Percentiles rank a stretch among this genome's conserved stretches.
These are phyloP conservation scores for Melanostigma gelatinosum DNA, from an alignment of 2,113 vertebrate genomes.

Conservation along the genomic window DNA sequence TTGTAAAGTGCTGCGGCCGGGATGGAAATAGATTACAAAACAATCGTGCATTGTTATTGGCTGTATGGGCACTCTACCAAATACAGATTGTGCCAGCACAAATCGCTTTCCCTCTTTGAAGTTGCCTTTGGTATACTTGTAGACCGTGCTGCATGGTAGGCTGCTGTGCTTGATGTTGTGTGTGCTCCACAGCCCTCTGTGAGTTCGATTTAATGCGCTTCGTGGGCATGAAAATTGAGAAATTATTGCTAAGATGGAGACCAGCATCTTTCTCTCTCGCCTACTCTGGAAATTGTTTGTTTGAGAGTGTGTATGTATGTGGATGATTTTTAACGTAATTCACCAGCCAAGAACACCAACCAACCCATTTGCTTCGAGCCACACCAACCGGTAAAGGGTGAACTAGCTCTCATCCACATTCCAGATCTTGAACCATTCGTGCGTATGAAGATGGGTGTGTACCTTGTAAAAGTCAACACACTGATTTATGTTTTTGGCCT, in stretches of 20 bases:
- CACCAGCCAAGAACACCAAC: conserved; percentile 13
- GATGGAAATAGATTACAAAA: conserved; percentile 56
- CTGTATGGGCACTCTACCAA: conserved; percentile 37
- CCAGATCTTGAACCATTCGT: conserved; percentile 27
- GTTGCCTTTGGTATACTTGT: conserved; percentile 41
- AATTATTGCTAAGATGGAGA: conserved; percentile 30
- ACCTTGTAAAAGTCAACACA: conserved; percentile 61
- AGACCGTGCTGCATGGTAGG: conserved; percentile 49
- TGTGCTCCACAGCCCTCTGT: conserved; percentile 21
- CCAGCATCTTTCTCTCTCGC: not conserved
- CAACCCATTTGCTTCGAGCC: conserved; percentile 5
- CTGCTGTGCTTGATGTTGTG: not conserved
- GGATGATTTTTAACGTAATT: conserved; percentile 11
- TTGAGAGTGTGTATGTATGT: not conserved
- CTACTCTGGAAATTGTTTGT: not conserved
- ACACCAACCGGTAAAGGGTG: not conserved
- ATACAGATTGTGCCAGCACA: conserved; percentile 46
- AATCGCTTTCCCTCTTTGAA: conserved; percentile 62
- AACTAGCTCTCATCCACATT: not conserved
- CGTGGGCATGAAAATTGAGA: conserved; percentile 31
- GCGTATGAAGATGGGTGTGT: conserved; percentile 30
- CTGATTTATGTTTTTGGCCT: conserved; percentile 65
- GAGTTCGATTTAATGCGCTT: conserved; percentile 33
- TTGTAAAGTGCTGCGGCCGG: conserved; percentile 32
- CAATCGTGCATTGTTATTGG: conserved; percentile 47